Percentiles rank a stretch among this genome's conserved stretches.
Evolutionary conservation across 2,888 invertebrate species (phyloP).

Genomic region (Muscina levida): DNA sequence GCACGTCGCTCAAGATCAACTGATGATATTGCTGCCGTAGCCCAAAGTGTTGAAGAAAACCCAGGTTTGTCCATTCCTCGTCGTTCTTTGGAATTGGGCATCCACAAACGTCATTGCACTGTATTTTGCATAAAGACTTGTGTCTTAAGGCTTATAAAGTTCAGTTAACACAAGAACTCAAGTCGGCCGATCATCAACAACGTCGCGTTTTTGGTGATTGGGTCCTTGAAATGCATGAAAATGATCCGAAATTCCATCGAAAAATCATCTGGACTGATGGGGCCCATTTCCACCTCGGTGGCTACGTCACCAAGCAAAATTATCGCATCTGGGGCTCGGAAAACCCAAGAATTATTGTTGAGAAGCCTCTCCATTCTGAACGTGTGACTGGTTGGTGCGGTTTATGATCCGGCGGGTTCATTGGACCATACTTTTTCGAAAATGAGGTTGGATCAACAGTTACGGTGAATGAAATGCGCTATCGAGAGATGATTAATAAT

Average conservation of each 20-base stretch:
- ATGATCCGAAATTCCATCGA: slow-evolving; percentile 3
- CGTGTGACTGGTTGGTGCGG: slow-evolving; percentile 2
- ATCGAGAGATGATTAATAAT: slow-evolving; percentile 5
- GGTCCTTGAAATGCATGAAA: slow-evolving; percentile 10
- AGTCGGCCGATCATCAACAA: too few relatives aligned
- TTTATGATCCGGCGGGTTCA: background rate
- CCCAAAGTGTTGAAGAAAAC: too few relatives aligned
- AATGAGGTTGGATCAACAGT: slow-evolving; percentile 9
- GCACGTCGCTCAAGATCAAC: too few relatives aligned
- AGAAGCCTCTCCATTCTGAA: background rate
- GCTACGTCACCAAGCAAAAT: slow-evolving; percentile 7
- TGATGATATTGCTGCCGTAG: too few relatives aligned
- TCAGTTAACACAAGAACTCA: too few relatives aligned
- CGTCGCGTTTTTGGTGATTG: too few relatives aligned
- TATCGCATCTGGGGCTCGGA: slow-evolving; percentile 2
- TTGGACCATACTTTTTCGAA: slow-evolving; percentile 4
- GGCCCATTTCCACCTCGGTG: slow-evolving; percentile 7
- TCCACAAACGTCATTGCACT: too few relatives aligned
- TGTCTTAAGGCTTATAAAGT: too few relatives aligned
- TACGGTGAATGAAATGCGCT: background rate
- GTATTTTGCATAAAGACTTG: too few relatives aligned
- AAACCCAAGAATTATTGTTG: background rate
- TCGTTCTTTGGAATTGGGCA: too few relatives aligned
- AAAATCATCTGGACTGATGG: slow-evolving; percentile 1
- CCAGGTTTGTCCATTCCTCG: too few relatives aligned